Evolutionary conservation across 2,113 vertebrate species (phyloP).

Genomic region (Mirza zaza): DNA sequence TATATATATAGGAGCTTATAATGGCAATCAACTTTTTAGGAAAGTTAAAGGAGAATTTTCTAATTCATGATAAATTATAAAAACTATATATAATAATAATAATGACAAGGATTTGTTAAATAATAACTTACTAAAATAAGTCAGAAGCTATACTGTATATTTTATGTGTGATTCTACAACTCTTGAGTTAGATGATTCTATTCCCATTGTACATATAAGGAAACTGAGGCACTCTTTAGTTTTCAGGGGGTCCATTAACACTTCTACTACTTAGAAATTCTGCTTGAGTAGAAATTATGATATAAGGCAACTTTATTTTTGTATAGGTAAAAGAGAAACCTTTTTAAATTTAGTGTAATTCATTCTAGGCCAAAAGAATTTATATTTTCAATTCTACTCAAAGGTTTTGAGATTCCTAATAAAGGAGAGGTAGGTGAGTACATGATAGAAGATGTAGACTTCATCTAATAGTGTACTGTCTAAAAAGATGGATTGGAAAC

Average conservation of each 20-base stretch:
- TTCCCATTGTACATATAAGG: not conserved
- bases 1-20: not conserved
- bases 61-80: not conserved
- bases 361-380: not conserved
- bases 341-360: slow-evolving; percentile 36
- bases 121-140: not conserved
- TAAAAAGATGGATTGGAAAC: slow-evolving; percentile 64
- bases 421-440: not conserved
- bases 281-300: not conserved
- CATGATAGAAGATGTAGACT: slow-evolving; percentile 44
- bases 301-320: not conserved
- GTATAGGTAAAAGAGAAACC: not conserved
- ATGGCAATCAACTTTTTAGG: slow-evolving; percentile 19
- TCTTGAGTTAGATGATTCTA: not conserved
- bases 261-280: not conserved
- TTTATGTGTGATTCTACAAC: not conserved
- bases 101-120: not conserved
- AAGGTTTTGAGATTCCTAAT: slow-evolving; percentile 3
- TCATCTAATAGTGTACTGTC: slow-evolving; percentile 36
- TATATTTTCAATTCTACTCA: slow-evolving; percentile 31
- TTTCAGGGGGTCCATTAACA: not conserved
- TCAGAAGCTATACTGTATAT: not conserved
- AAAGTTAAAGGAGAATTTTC: not conserved
- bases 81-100: not conserved
- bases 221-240: not conserved